Evolutionary conservation across 2,797 vertebrate species (phyloP).

Genomic region (Masticophis lateralis): DNA sequence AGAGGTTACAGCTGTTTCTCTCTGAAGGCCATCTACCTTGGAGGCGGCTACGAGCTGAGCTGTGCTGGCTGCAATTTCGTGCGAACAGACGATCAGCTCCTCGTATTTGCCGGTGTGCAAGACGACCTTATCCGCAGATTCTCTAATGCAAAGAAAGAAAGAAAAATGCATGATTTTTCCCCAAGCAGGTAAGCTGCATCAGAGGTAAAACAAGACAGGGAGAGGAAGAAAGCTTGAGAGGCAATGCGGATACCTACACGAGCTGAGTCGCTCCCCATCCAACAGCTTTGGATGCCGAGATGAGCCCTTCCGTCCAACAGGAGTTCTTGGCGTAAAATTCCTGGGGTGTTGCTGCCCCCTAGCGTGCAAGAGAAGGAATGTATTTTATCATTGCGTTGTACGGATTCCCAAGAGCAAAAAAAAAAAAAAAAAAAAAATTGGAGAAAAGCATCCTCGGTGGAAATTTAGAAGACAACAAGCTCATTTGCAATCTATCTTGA

Average conservation of each 20-base stretch:
- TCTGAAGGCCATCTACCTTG: slow-evolving; percentile 77
- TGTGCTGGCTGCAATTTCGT: slow-evolving; percentile 94
- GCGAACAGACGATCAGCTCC: slow-evolving; percentile 94
- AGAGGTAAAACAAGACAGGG: neutral
- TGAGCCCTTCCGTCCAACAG: slow-evolving; percentile 96
- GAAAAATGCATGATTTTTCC: accelerated
- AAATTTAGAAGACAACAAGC: neutral
- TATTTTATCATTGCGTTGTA: neutral
- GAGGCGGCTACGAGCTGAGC: slow-evolving; percentile 97
- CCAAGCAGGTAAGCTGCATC: neutral
- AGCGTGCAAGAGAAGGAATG: slow-evolving; percentile 37
- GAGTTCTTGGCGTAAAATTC: slow-evolving; percentile 98
- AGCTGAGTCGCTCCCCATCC: slow-evolving; percentile 98
- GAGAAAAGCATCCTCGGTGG: neutral
- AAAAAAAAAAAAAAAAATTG: too few relatives aligned
- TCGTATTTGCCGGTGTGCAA: slow-evolving; percentile 94
- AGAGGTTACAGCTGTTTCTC: neutral
- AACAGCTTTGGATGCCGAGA: slow-evolving; percentile 96
- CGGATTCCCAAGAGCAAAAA: neutral
- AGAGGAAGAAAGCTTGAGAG: neutral
- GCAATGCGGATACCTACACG: slow-evolving; percentile 81
- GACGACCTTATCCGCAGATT: slow-evolving; percentile 93
- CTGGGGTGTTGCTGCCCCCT: slow-evolving; percentile 91
- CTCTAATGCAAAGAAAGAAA: slow-evolving; percentile 67
- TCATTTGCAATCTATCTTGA: neutral